Evolutionary conservation across 35 echinoderm and acorn worm species (phyloP).

Genomic region (Antedon bifida): DNA sequence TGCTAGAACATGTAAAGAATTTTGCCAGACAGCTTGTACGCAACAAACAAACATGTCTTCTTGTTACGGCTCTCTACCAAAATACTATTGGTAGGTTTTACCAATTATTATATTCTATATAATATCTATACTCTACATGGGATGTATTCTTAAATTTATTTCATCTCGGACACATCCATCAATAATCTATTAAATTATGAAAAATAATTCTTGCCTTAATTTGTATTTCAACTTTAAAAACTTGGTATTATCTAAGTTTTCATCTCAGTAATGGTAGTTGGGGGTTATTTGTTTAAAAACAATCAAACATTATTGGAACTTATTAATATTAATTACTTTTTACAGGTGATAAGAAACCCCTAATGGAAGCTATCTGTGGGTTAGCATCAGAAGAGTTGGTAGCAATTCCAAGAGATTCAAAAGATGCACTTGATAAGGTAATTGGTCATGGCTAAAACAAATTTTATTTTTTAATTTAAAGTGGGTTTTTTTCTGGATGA

Average conservation of each 20-base stretch:
- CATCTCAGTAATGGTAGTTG: no score
- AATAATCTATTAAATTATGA: no score
- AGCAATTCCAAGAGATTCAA: constrained; percentile 32
- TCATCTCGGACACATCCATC: no score
- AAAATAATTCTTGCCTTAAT: no score
- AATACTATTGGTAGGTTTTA: constrained; percentile 28
- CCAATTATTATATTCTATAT: background rate
- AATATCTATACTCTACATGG: background rate
- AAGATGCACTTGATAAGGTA: constrained; percentile 29
- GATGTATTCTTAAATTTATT: background rate
- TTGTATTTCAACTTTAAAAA: no score
- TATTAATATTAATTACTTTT: background rate
- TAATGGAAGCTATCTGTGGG: constrained; percentile 40
- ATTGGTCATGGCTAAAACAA: no score
- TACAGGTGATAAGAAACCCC: constrained; percentile 53
- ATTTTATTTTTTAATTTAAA: no score
- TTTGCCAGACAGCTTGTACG: constrained; percentile 49
- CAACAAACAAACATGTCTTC: constrained; percentile 65
- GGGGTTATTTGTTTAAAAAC: no score
- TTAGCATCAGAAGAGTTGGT: constrained; percentile 68
- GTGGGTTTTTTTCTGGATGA: no score
- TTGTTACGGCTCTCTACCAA: constrained; percentile 46
- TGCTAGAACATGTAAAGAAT: constrained; percentile 33
- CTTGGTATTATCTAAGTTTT: no score
- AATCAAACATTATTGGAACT: no score